Evolutionary conservation across 1,140 invertebrate species (phyloP).

Genomic region (Leptestheria dahalacensis): DNA sequence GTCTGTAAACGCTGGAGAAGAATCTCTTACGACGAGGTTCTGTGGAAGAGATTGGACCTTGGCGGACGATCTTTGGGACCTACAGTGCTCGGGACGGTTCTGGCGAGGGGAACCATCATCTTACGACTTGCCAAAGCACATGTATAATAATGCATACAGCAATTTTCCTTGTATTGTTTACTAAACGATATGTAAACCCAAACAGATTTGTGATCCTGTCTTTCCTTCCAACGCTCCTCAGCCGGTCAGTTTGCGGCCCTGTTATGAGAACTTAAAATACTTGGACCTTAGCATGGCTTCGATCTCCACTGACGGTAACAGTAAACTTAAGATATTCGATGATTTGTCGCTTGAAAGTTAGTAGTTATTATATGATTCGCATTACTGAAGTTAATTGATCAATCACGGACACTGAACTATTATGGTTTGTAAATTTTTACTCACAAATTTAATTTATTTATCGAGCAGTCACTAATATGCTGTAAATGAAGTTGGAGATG

Average conservation of each 20-base stretch:
- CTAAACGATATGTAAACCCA: too few species aligned
- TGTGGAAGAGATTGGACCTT: slow-evolving; percentile 70
- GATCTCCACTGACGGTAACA: slow-evolving; percentile 36
- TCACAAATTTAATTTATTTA: too few species aligned
- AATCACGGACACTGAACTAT: too few species aligned
- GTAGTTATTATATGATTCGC: too few species aligned
- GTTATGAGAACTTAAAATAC: slow-evolving; percentile 46
- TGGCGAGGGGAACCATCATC: slow-evolving; percentile 53
- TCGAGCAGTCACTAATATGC: too few species aligned
- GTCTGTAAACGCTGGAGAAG: slow-evolving; percentile 41
- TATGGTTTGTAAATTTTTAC: too few species aligned
- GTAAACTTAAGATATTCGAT: not conserved
- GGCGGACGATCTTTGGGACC: slow-evolving; percentile 46
- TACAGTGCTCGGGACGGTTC: slow-evolving; percentile 48
- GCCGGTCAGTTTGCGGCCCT: slow-evolving; percentile 17
- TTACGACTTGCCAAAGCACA: slow-evolving; percentile 58
- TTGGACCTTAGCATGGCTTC: slow-evolving; percentile 67
- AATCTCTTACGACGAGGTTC: slow-evolving; percentile 57
- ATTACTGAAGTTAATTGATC: too few species aligned
- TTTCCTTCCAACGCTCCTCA: slow-evolving; percentile 18
- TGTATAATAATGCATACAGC: slow-evolving; percentile 23
- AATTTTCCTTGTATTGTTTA: slow-evolving; percentile 13
- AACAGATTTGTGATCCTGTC: slow-evolving; percentile 36
- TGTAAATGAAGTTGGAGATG: too few species aligned
- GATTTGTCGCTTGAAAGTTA: too few species aligned